Evolutionary conservation across 2,797 vertebrate genomes (phyloP), one percentile per base, ranked within the genome.

Genomic region (Danio aesculapii): DNA sequence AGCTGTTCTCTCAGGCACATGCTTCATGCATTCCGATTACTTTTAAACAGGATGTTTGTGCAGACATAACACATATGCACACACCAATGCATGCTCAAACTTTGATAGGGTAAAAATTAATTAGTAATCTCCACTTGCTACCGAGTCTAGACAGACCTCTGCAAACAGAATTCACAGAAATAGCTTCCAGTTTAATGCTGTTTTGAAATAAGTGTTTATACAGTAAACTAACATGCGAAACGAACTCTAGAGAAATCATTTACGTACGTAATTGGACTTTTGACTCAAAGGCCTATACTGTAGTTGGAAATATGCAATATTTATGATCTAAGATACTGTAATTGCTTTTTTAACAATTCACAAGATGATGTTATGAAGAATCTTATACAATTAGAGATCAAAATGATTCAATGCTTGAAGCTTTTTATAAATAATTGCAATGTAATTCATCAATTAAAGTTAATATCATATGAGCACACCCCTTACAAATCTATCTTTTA

Each of bases 1-100:
- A 84, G 82, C 5, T n/a, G 49, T 0, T 75, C 87, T 88, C 82
- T 87, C 82, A 71, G 75, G 84, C 67, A 14, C 79, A 83, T 82
- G 82, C 66, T 81, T 77, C 53, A 77, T 41, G 21, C 75, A 72
- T 73, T 75, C 59, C 10, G 2, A 58, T 66, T 70, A 77, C 72
- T 46, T 73, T 59, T 9, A 67, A 75, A 78, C 84, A 80, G 80
- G 66, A 86, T 74, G 81, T 44, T 16, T 47, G 46, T 82, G 85
- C 79, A 85, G 84, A 88, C 85, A 87, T 87, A 86, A 91, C 84
- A 44, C 0, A 13, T 5, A 43, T 46, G 81, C 61, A 77, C 17
- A 47, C 17, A 47, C 4, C 44, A 61, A 63, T 53, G 70, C 8
- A 47, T 44, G 61, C 49, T 46, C 43, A 61, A 49, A 66, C 59